Percentiles rank a stretch among this genome's conserved stretches.
Conservation (phyloP, 2,888 invertebrate species). For the Amblyjoppa fuscipennis region DNA sequence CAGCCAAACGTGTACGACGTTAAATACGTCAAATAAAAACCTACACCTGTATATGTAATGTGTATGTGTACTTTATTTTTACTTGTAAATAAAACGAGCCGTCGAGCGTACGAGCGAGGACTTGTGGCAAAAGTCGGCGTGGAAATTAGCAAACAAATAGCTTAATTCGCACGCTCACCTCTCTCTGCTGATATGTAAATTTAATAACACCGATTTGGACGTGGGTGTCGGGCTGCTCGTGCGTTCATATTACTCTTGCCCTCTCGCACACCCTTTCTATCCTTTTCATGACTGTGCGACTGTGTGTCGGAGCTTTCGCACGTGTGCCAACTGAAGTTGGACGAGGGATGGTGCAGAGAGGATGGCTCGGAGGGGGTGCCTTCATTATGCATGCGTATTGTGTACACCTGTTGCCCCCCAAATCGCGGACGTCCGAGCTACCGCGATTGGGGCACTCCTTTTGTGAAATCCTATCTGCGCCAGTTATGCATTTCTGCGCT, state of each 20-base stretch:
- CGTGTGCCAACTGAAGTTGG: slow-evolving; percentile 29
- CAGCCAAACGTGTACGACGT: too few relatives aligned
- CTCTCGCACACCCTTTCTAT: slow-evolving; percentile 19
- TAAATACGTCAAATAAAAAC: too few relatives aligned
- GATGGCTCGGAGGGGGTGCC: slow-evolving; percentile 65
- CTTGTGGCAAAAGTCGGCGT: slow-evolving; percentile 57
- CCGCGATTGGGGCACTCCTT: slow-evolving; percentile 44
- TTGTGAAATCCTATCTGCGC: slow-evolving; percentile 46
- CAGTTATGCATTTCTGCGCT: slow-evolving; percentile 21
- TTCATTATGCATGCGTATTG: slow-evolving; percentile 82
- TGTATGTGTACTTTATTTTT: not conserved
- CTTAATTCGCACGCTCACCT: slow-evolving; percentile 70
- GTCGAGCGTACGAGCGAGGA: slow-evolving; percentile 46
- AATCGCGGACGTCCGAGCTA: slow-evolving; percentile 75
- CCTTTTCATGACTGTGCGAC: slow-evolving; percentile 26
- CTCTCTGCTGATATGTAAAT: slow-evolving; percentile 77
- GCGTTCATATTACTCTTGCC: slow-evolving; percentile 16
- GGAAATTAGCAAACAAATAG: slow-evolving; percentile 72
- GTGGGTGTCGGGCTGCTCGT: slow-evolving; percentile 47
- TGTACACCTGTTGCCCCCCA: slow-evolving; percentile 84
- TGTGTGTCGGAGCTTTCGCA: slow-evolving; percentile 41
- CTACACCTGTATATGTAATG: too few relatives aligned
- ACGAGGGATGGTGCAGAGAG: slow-evolving; percentile 18
- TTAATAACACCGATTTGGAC: slow-evolving; percentile 75
- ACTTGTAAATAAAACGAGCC: slow-evolving; percentile 10